Base-by-base conservation (phyloP, 2,113 vertebrate species). In the Periophthalmus modestus region DNA sequence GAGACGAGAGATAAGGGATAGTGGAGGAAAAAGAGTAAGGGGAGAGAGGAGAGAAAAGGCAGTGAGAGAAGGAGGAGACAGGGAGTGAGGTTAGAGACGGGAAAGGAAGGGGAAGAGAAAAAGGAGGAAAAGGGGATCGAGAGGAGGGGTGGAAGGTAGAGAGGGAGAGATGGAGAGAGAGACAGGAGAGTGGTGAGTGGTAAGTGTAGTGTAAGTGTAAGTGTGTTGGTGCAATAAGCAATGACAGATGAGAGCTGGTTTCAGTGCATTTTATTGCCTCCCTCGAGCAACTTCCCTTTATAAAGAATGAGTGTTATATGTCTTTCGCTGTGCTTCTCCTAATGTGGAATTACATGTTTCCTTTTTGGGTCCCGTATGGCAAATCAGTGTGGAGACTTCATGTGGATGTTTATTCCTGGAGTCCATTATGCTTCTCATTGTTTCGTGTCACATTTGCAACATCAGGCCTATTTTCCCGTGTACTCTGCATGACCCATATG, bases 231-330 rank as follows among this genome's bases (percentile, higher is more conserved):
- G 76, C 79, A 85, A 80, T 89, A 88, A 80, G 36, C 48, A 71
- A 69, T 82, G 87, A 88, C 70, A 68, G 82, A 83, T 79, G 74
- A 87, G 82, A 82, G 79, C 50, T 85, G 74, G 75, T 78, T 47
- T 33, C 23, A 13, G 70, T 82, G 82, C 74, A 69, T 83, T 86
- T 76, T 86, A 87, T 81, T 89, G 77, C 76, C 50, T 83, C 81
- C 84, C 82, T 77, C 43, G 47, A 79, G 83, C 68, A 74, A 79
- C 71, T 77, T 77, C 33, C 58, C 18, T n/a, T 65, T 75, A 71
- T 66, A 63, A 67, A 33, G 55, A 73, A 16, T 50, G 21, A 33
- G 19, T 24, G 36, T 48, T 66, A 61, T 69, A 46, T 77, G 54
- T 67, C n/a, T 62, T 4, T 50, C 14, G 70, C 18, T 47, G 57